Evolutionary conservation across 2,888 invertebrate genomes (phyloP).

Genomic region (Fissipunctia ypsillon): DNA sequence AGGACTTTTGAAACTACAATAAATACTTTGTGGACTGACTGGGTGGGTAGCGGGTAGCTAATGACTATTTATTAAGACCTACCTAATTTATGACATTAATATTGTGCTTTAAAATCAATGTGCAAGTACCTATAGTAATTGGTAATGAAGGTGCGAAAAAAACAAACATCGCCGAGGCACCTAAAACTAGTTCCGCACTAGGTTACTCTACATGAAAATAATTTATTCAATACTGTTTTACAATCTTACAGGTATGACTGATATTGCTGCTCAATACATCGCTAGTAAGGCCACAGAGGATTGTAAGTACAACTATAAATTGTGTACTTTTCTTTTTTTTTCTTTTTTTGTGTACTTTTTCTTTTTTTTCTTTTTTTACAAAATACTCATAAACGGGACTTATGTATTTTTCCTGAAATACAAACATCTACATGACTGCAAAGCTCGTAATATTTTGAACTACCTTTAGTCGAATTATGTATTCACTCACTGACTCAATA

Average conservation of each 20-base stretch:
- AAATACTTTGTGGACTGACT: not conserved
- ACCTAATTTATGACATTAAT: not conserved
- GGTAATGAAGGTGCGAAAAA: not conserved
- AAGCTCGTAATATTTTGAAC: not conserved
- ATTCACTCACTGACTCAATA: not conserved
- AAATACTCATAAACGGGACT: not conserved
- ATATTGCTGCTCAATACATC: conserved; percentile 73
- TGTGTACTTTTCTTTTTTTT: too few species aligned
- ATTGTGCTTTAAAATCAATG: not conserved
- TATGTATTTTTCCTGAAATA: not conserved
- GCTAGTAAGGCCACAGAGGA: conserved; percentile 77
- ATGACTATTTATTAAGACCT: not conserved
- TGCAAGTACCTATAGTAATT: not conserved
- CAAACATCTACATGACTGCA: not conserved
- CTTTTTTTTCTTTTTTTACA: too few species aligned
- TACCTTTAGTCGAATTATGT: not conserved
- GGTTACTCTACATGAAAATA: not conserved
- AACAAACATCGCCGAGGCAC: not conserved
- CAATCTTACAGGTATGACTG: conserved; percentile 71
- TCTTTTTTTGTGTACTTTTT: too few species aligned
- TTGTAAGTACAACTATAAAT: conserved; percentile 63
- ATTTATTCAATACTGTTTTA: not conserved
- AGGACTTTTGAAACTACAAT: not conserved
- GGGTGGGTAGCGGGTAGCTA: not conserved
- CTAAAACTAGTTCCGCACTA: not conserved